Evolutionary conservation across 1,140 invertebrate genomes (phyloP).

Genomic region (Epicauta chinensis): DNA sequence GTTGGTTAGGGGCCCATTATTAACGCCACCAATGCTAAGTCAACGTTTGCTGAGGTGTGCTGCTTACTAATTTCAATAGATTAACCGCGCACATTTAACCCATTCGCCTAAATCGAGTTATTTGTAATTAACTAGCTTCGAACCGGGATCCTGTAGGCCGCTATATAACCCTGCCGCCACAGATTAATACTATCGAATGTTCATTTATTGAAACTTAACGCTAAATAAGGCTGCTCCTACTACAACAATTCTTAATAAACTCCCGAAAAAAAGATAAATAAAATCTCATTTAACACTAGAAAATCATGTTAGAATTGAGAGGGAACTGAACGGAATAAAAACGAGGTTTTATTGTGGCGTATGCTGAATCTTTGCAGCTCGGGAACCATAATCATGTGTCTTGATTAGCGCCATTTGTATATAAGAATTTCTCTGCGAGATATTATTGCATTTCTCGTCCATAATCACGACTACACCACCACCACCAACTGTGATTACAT

Average conservation of each 20-base stretch:
- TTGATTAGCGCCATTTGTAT: slow-evolving; percentile 44
- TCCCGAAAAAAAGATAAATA: not conserved
- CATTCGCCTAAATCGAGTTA: slow-evolving; percentile 44
- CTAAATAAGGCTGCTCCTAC: not conserved
- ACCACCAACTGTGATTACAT: slow-evolving; percentile 12
- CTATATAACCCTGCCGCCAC: not conserved
- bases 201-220: slow-evolving; percentile 21
- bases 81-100: slow-evolving; percentile 43
- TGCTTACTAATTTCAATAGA: slow-evolving; percentile 45
- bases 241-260: not conserved
- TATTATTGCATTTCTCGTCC: slow-evolving; percentile 9
- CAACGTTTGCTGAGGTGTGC: slow-evolving; percentile 40
- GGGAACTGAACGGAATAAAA: slow-evolving; percentile 18
- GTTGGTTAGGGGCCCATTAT: slow-evolving; percentile 30
- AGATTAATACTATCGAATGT: slow-evolving; percentile 25
- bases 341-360: slow-evolving; percentile 34
- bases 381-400: slow-evolving; percentile 42
- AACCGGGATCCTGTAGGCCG: slow-evolving; percentile 1
- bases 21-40: slow-evolving; percentile 39
- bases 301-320: slow-evolving; percentile 5
- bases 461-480: slow-evolving; percentile 3
- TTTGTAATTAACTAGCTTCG: slow-evolving; percentile 43
- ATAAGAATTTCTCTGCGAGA: slow-evolving; percentile 37
- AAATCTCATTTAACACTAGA: too few species aligned
- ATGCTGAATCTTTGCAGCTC: slow-evolving; percentile 29